Conservation (phyloP, 2,888 invertebrate species). For the Magallana nippona region DNA sequence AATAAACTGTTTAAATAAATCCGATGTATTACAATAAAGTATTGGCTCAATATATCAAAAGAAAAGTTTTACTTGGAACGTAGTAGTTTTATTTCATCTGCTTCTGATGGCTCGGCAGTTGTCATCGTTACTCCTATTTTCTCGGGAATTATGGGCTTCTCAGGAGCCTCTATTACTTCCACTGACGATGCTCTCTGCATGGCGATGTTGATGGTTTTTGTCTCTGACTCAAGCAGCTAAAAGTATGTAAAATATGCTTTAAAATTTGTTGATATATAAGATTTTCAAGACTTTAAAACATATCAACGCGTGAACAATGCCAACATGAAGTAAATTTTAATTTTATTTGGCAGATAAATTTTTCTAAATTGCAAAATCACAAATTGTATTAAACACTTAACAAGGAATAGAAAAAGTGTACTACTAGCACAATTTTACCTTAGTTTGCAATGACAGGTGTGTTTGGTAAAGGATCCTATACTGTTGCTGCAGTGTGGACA, state of each 20-base stretch:
- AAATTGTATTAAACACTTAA: neutral
- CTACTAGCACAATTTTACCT: slow-evolving; percentile 56
- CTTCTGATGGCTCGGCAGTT: slow-evolving; percentile 16
- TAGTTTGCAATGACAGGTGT: slow-evolving; percentile 65
- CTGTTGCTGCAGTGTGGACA: slow-evolving; percentile 65
- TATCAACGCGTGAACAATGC: too few species aligned
- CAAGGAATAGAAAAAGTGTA: neutral
- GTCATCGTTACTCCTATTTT: slow-evolving; percentile 17
- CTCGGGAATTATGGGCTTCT: slow-evolving; percentile 35
- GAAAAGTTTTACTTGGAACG: neutral
- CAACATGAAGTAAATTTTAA: too few species aligned
- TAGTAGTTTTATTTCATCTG: slow-evolving; percentile 15
- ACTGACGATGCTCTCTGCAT: slow-evolving; percentile 47
- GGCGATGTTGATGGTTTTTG: slow-evolving; percentile 45
- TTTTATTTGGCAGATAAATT: too few species aligned
- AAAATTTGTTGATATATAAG: too few species aligned
- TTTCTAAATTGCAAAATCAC: neutral
- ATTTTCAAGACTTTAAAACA: too few species aligned
- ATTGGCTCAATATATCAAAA: neutral
- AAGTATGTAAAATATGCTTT: neutral
- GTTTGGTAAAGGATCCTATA: slow-evolving; percentile 67
- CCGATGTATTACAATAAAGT: too few species aligned
- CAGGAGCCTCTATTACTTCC: slow-evolving; percentile 10
- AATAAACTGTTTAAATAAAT: too few species aligned
- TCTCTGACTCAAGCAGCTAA: slow-evolving; percentile 49